These are phyloP conservation scores for Deilephila elpenor DNA, from an alignment of 2,888 invertebrate genomes.

Conservation along the genomic window DNA sequence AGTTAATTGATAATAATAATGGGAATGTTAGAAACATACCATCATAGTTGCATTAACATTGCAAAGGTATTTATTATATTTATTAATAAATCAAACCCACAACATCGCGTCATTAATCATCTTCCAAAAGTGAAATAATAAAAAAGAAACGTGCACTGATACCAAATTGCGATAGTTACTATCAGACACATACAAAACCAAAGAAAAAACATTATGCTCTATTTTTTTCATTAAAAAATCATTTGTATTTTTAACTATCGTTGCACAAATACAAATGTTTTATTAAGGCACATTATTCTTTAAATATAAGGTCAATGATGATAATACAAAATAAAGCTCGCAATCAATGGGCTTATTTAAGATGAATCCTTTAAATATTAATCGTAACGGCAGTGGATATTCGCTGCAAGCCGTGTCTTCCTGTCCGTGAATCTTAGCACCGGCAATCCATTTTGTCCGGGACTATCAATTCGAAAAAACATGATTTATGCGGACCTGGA, in stretches of 20 bases:
- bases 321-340: neutral
- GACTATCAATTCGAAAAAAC: too few species aligned
- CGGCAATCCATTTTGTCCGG: too few species aligned
- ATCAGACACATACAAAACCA: neutral
- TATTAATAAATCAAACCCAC: conserved; percentile 6
- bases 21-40: neutral
- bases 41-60: neutral
- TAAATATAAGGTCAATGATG: too few species aligned
- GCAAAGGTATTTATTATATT: neutral
- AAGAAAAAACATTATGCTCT: neutral
- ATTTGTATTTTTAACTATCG: neutral
- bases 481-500: too few species aligned
- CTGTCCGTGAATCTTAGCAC: too few species aligned
- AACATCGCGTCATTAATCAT: neutral
- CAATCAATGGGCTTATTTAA: neutral
- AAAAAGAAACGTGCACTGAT: neutral
- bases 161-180: neutral
- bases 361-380: too few species aligned
- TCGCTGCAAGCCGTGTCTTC: too few species aligned
- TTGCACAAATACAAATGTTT: neutral
- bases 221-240: neutral
- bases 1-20: neutral
- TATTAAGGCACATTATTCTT: neutral
- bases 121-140: neutral
- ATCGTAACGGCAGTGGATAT: too few species aligned